Conservation (phyloP, 2,888 invertebrate genomes). For the Lucinisca nassula region DNA sequence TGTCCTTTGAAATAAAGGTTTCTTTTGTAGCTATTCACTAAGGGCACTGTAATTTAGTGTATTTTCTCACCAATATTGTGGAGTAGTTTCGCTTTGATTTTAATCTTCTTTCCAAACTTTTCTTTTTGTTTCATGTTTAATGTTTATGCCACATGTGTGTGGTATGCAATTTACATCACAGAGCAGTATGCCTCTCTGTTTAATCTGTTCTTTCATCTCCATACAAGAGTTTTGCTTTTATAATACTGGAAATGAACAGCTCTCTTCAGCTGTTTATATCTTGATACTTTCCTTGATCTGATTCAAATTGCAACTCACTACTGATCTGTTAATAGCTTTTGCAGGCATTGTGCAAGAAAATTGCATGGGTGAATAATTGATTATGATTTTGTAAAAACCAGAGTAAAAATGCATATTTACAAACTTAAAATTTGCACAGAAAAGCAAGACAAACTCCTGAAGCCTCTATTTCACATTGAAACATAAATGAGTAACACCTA, state of each 20-base stretch:
- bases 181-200: background rate
- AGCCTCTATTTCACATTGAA: too few species aligned
- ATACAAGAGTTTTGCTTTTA: background rate
- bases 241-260: background rate
- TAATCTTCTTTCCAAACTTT: too few species aligned
- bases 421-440: too few species aligned
- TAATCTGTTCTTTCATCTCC: constrained; percentile 1
- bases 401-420: too few species aligned
- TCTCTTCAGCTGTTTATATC: background rate
- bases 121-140: background rate
- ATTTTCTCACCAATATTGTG: too few species aligned
- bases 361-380: too few species aligned
- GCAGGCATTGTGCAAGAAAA: background rate
- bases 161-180: constrained; percentile 10
- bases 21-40: too few species aligned
- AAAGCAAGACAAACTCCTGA: too few species aligned
- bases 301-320: background rate
- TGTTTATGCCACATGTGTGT: constrained; percentile 7
- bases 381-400: too few species aligned
- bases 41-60: too few species aligned
- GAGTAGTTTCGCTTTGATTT: too few species aligned
- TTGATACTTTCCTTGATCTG: background rate
- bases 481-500: too few species aligned
- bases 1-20: background rate
- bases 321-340: background rate